A percentile compares a stretch with the other conserved stretches of the same genome.
Conservation (phyloP, 2,113 vertebrate genomes). For the Pagrus major region DNA sequence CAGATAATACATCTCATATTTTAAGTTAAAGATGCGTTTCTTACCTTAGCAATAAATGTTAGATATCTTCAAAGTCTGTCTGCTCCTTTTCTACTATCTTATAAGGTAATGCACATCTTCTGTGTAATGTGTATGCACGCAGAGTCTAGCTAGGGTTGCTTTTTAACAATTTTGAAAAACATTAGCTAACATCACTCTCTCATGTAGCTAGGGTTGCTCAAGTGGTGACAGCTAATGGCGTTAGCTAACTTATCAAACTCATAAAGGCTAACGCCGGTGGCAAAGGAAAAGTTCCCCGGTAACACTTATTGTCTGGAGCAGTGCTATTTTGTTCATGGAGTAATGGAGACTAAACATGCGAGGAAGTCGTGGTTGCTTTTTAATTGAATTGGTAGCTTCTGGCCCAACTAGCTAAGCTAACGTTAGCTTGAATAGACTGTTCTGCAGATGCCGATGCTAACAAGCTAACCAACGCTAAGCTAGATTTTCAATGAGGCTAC, state of each 20-base stretch:
- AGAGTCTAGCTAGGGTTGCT: background rate
- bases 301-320: background rate
- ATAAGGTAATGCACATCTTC: background rate
- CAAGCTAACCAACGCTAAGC: conserved; percentile 28
- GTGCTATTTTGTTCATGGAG: rapidly evolving
- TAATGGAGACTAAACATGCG: background rate
- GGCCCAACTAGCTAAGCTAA: conserved; percentile 40
- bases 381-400: background rate
- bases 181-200: background rate
- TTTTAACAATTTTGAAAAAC: background rate
- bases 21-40: background rate
- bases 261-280: background rate
- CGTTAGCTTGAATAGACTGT: conserved; percentile 30
- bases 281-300: background rate
- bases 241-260: conserved; percentile 32
- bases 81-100: background rate
- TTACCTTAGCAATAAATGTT: background rate
- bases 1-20: no score
- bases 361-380: background rate
- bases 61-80: background rate
- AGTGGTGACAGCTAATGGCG: background rate
- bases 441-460: conserved; percentile 43
- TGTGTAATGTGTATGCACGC: background rate
- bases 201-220: background rate
- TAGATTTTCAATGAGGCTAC: background rate